Evolutionary conservation across 2,888 invertebrate species (phyloP).

Genomic region (Ptychoptera contaminata): DNA sequence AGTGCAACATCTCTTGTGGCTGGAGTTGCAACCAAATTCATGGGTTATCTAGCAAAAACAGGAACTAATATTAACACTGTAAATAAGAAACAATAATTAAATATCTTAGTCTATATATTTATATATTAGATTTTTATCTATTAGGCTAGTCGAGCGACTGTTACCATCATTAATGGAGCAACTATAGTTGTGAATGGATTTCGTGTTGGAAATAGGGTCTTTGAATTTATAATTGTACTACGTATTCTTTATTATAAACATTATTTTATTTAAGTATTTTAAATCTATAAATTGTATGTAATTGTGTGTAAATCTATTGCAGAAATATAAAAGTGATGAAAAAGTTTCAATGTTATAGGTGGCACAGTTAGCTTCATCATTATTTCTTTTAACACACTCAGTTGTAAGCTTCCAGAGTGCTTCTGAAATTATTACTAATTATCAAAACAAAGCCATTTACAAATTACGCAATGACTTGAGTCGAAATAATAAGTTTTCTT

Average conservation of each 20-base stretch:
- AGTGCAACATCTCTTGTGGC: slow-evolving; percentile 20
- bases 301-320: not conserved
- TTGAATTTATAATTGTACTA: slow-evolving; percentile 19
- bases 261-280: slow-evolving; percentile 16
- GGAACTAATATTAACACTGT: slow-evolving; percentile 11
- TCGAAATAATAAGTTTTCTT: slow-evolving; percentile 19
- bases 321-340: slow-evolving; percentile 22
- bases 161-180: slow-evolving; percentile 24
- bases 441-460: slow-evolving; percentile 15
- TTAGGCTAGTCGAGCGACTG: slow-evolving; percentile 13
- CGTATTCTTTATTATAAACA: slow-evolving; percentile 15
- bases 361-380: slow-evolving; percentile 21
- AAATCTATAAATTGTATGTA: not conserved
- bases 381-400: slow-evolving; percentile 25
- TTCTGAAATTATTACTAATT: slow-evolving; percentile 18
- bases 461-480: slow-evolving; percentile 19
- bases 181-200: no score
- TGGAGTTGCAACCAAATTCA: slow-evolving; percentile 17
- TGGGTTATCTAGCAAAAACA: slow-evolving; percentile 17
- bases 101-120: no score
- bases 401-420: slow-evolving; percentile 24
- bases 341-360: slow-evolving; percentile 17
- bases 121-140: no score
- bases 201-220: slow-evolving; percentile 21
- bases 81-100: not conserved